phyloP scores from a whole-genome alignment of 2,888 invertebrate genomes.

The Troilus luridus region DNA sequence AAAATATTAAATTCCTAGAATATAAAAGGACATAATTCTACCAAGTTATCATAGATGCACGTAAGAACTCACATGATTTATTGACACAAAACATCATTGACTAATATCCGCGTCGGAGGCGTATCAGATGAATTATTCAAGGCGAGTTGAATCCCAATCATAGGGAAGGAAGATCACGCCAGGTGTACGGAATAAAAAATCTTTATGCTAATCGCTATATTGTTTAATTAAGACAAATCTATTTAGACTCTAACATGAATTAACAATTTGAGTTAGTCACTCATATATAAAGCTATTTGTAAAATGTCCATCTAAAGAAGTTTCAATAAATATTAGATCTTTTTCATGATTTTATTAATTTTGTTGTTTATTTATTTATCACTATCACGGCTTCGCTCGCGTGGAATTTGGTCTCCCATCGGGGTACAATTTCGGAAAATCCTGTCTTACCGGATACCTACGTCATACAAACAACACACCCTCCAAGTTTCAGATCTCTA shows the following conservation, averaged over 20 bases:
- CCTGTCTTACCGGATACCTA: no score
- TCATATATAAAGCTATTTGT: no score
- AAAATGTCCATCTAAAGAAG: no score
- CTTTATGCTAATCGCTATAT: background rate
- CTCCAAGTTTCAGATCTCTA: no score
- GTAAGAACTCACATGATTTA: background rate
- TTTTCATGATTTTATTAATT: no score
- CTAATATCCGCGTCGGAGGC: background rate
- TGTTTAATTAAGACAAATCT: constrained; percentile 5
- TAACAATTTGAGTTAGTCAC: background rate
- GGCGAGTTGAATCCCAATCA: background rate
- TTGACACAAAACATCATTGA: background rate
- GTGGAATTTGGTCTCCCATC: no score
- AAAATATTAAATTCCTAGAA: no score
- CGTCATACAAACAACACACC: no score
- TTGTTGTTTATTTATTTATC: no score
- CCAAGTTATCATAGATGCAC: background rate
- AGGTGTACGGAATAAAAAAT: background rate
- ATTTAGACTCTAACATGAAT: background rate
- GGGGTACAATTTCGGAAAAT: no score
- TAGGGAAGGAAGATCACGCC: background rate
- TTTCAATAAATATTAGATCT: no score
- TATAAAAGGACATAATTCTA: background rate
- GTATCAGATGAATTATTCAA: constrained; percentile 34
- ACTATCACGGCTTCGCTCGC: no score